These are phyloP conservation scores for Caerostris darwini DNA, from an alignment of 1,140 invertebrate genomes.

Conservation along the genomic window DNA sequence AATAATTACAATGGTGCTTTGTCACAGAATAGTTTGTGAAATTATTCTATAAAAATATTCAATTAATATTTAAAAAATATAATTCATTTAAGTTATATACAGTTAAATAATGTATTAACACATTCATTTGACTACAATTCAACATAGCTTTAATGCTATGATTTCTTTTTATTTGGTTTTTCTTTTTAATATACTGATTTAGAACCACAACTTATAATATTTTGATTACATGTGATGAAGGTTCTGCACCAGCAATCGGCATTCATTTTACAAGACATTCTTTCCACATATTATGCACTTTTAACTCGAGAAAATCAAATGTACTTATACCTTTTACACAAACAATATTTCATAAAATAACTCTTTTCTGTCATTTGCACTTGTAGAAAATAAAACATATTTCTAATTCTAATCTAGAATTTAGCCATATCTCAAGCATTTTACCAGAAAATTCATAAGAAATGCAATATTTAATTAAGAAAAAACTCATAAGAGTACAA, in stretches of 20 bases:
- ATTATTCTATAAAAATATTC: conserved; percentile 43
- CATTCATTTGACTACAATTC: conserved; percentile 63
- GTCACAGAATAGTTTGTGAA: conserved; percentile 62
- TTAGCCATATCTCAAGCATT: neutral
- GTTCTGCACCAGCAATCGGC: conserved; percentile 35
- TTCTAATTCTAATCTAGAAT: neutral
- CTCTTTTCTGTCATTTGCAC: neutral
- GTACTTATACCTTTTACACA: neutral
- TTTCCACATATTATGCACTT: neutral
- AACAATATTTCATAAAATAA: neutral
- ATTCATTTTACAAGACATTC: neutral
- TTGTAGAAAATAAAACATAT: neutral
- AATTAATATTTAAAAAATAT: neutral
- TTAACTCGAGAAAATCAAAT: neutral
- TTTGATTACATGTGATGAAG: conserved; percentile 51
- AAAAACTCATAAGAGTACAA: too few relatives aligned
- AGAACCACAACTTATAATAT: conserved; percentile 44
- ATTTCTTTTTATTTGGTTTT: conserved; percentile 60
- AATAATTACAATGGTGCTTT: conserved; percentile 59
- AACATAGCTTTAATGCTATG: conserved; percentile 51
- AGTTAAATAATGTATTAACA: conserved; percentile 67
- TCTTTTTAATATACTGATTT: conserved; percentile 15
- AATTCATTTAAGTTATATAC: conserved; percentile 67
- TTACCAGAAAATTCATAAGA: too few relatives aligned
- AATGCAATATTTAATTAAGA: too few relatives aligned